These are phyloP conservation scores for Miltochrista miniata DNA, from an alignment of 2,888 invertebrate species.

Conservation along the genomic window DNA sequence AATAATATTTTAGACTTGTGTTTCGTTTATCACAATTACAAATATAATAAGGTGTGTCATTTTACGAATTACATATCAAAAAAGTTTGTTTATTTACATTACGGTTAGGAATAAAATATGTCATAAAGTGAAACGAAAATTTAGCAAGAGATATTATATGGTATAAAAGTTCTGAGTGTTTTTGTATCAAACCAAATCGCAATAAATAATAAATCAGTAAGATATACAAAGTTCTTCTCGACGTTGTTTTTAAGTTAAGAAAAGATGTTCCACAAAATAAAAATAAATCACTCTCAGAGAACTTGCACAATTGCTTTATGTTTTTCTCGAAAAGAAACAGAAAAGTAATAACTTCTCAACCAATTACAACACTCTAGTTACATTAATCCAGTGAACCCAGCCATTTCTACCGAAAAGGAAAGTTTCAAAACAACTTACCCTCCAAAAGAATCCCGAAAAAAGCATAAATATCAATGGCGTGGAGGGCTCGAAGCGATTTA, in stretches of 20 bases:
- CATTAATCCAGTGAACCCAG: slow-evolving; percentile 68
- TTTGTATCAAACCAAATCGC: slow-evolving; percentile 49
- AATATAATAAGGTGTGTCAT: neutral
- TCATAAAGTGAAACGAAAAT: slow-evolving; percentile 2
- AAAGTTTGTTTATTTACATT: no score
- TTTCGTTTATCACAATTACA: slow-evolving; percentile 12
- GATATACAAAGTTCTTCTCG: slow-evolving; percentile 52
- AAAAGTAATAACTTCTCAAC: slow-evolving; percentile 73
- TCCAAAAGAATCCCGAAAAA: slow-evolving; percentile 65
- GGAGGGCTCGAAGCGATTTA: slow-evolving; percentile 62
- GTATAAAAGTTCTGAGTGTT: slow-evolving; percentile 45
- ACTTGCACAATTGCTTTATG: slow-evolving; percentile 72
- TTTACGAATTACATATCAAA: no score
- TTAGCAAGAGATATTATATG: slow-evolving; percentile 40
- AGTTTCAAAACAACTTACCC: slow-evolving; percentile 72
- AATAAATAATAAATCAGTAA: slow-evolving; percentile 62
- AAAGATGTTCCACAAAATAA: slow-evolving; percentile 61
- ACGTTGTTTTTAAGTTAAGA: slow-evolving; percentile 61
- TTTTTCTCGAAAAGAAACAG: slow-evolving; percentile 67
- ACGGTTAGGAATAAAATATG: no score
- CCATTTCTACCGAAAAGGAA: slow-evolving; percentile 64
- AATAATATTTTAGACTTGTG: slow-evolving; percentile 16
- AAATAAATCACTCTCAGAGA: slow-evolving; percentile 66
- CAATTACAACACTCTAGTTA: slow-evolving; percentile 77
- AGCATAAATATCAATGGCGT: slow-evolving; percentile 76